These are phyloP conservation scores for Natrix natrix DNA, from an alignment of 2,797 vertebrate genomes.

Conservation along the genomic window DNA sequence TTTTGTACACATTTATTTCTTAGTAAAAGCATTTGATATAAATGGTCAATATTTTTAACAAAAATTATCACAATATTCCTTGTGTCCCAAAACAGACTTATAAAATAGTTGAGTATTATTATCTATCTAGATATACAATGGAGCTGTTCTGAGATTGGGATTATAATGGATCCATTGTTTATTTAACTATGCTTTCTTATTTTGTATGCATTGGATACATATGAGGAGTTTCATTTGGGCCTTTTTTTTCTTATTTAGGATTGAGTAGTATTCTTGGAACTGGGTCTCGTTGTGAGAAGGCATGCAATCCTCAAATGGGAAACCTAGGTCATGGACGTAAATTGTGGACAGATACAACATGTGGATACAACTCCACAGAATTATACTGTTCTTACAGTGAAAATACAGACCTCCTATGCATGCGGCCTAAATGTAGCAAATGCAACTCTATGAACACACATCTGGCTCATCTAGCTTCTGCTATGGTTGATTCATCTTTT, in stretches of 20 bases:
- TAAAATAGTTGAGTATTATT: not conserved
- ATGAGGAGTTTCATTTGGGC: not conserved
- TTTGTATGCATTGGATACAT: not conserved
- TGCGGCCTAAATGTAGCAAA: slow-evolving; percentile 74
- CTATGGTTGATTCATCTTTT: slow-evolving; percentile 96
- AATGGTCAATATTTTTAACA: not conserved
- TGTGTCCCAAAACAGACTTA: not conserved
- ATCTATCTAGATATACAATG: not conserved
- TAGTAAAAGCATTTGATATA: not conserved
- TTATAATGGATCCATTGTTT: not conserved
- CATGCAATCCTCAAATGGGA: slow-evolving; percentile 96
- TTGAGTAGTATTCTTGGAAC: slow-evolving; percentile 61
- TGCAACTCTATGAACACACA: slow-evolving; percentile 79
- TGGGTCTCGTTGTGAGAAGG: slow-evolving; percentile 83
- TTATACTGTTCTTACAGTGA: slow-evolving; percentile 80
- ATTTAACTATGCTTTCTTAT: not conserved
- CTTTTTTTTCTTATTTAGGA: slow-evolving; percentile 64
- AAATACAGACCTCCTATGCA: slow-evolving; percentile 70
- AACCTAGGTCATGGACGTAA: slow-evolving; percentile 87
- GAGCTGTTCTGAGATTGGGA: not conserved
- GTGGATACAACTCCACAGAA: slow-evolving; percentile 80
- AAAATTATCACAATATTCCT: not conserved
- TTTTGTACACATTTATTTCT: not conserved
- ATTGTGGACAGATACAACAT: slow-evolving; percentile 84
- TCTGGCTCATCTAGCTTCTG: slow-evolving; percentile 81